phyloP scores from a whole-genome alignment of 2,797 vertebrate genomes.

The Danio albolineatus region DNA sequence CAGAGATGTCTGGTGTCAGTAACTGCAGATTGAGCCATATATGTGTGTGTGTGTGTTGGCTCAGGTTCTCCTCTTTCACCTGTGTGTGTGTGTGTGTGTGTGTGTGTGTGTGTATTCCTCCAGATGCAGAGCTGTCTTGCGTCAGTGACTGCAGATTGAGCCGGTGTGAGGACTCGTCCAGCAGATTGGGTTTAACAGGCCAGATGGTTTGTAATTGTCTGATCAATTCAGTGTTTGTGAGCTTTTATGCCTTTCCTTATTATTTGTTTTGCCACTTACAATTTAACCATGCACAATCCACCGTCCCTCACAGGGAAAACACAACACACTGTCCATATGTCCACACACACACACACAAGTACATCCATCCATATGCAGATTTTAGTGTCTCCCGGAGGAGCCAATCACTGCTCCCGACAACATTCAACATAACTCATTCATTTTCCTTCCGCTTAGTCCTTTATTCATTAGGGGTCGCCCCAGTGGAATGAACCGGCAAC shows the following conservation, averaged over 20 bases:
- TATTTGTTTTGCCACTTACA: constrained; percentile 91
- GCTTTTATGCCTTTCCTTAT: constrained; percentile 95
- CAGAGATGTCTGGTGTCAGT: too few relatives aligned
- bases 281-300: constrained; percentile 76
- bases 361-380: constrained; percentile 36
- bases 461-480: too few relatives aligned
- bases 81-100: constrained; percentile 52
- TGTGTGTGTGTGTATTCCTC: constrained; percentile 21
- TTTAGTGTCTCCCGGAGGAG: constrained; percentile 67
- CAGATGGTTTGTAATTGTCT: constrained; percentile 98
- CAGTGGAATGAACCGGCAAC: too few relatives aligned
- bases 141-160: constrained; percentile 48
- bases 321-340: constrained; percentile 66
- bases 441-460: too few relatives aligned
- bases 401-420: neutral
- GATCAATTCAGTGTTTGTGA: constrained; percentile 97
- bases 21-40: too few relatives aligned
- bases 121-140: constrained; percentile 58
- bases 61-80: constrained; percentile 28
- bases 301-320: constrained; percentile 75
- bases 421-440: neutral
- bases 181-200: constrained; percentile 99
- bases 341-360: constrained; percentile 25
- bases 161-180: constrained; percentile 74
- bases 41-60: constrained; percentile 11